Evolutionary conservation across 2,888 invertebrate species (phyloP), one percentile per base, ranked within the genome.

Genomic region (Platerodrilus igneus): DNA sequence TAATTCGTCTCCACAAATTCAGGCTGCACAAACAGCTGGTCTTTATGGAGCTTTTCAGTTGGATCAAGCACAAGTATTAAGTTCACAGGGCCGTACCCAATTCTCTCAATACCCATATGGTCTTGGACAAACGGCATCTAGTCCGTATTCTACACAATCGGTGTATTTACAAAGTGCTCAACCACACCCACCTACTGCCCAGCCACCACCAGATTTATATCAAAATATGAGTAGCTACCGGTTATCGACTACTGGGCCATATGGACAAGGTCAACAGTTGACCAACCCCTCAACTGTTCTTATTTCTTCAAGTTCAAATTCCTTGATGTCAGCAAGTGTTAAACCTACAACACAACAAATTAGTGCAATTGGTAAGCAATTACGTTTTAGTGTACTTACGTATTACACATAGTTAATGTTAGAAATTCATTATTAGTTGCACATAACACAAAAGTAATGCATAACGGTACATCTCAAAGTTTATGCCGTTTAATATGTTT

Each of bases 261-360:
- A 84, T 60, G 85, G 84, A 10, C 87, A 88, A 62, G 84, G 83
- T 32, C 88, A 86, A 57, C 85, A 84, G 60, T 74, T 87, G 51
- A 87, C 79, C 63, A 90, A 85, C 66, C 89, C 88, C 31, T 89
- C 83, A 60, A 89, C 90, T 10, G 86, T 92, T 54, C 78, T 92
- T 56, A 91, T 91, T 52, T 88, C 89, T 21, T 86, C 89, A 47
- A 84, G 86, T 38, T 86, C 89, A 41, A 90, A 89, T 67, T 86
- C 86, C 19, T 74, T 91, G 53, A 91, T 91, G 89, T 88, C 90
- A 3, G 83, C 88, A 20, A 84, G 85, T 43, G 87, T 89, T 33
- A 91, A 90, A 60, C 83, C 86, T 5, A 80, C 85, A 20, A 78
- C 81, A 45, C 87, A 87, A 66, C 81, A 82, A 57, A 85, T 89